Base-by-base conservation (phyloP, 2,888 invertebrate genomes). In the Portevinia maculata region DNA sequence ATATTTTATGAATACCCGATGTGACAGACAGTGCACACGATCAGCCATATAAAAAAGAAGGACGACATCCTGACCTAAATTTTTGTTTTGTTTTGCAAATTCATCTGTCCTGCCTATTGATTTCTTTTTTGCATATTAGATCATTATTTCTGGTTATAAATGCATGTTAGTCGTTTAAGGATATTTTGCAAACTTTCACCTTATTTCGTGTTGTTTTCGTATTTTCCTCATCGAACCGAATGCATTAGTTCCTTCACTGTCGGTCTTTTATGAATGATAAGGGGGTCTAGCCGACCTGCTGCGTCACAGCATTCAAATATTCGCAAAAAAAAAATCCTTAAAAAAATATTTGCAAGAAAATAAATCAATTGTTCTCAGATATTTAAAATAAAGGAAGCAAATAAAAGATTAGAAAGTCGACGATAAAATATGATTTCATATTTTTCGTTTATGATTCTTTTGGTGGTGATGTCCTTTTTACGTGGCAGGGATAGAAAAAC, bases 121-220 rank as follows among this genome's bases (percentile, higher is more conserved):
- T 71, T 21, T 50, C 44, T 50, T 9, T 3, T 64, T 70, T 81
- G 70, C 64, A 81, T 81, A 81, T 64, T 53, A 41, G 50, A 67
- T 17, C 15, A 30, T 41, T 64, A 81, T 81, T 81, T 76, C 70
- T 59, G 69, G 65, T 50, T 53, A 24, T 44, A 41, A 39, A 28
- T 28, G 83, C 67, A 78, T 73, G 59, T 34, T 24, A 34, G 28
- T 53, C 39, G 67, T 78, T 65, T 65, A 78, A 39, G 60, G 28
- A 65, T 84, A 78, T 86, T 86, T 86, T 85, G 86, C 71, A 86
- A 86, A 87, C 86, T 86, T 87, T 86, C 86, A 86, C 85, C 85
- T 85, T 81, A 34, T 67, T 17, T 32, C 46, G 62, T 55, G 65
- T 85, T 85, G 85, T 86, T 79, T 59, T 79, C 60, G 76, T 85